Evolutionary conservation across 64 coral and sea anemone genomes (phyloP).

Genomic region (Stichodactyla mertensii): DNA sequence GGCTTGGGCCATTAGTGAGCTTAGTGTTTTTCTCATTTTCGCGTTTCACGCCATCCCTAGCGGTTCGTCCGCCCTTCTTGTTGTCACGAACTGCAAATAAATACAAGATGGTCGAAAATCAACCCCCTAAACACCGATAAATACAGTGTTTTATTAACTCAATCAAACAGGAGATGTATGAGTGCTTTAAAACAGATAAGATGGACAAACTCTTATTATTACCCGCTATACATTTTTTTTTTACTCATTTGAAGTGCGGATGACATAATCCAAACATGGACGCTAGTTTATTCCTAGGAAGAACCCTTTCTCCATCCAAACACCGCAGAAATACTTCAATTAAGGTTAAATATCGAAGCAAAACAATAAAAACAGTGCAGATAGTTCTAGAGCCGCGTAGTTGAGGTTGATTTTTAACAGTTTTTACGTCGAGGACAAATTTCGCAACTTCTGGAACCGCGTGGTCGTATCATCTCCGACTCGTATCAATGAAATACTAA

Average conservation of each 20-base stretch:
- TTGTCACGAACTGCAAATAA: conserved; percentile 21
- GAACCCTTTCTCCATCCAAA: not conserved
- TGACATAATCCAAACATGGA: conserved; percentile 9
- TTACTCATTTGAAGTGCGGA: not conserved
- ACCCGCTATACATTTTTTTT: not conserved
- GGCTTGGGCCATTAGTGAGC: conserved; percentile 41
- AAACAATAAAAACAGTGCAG: not conserved
- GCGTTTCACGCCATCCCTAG: conserved; percentile 36
- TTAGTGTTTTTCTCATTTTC: conserved; percentile 67
- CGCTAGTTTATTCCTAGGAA: not conserved
- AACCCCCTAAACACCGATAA: not conserved
- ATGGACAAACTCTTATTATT: not conserved
- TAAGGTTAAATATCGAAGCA: not conserved
- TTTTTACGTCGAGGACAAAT: not conserved
- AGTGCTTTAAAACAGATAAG: not conserved
- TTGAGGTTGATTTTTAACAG: not conserved
- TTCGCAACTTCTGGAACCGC: not conserved
- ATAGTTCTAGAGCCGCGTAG: not conserved
- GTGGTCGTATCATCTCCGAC: not conserved
- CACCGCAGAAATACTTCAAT: not conserved
- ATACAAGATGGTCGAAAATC: not conserved
- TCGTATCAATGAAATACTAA: conserved; percentile 8
- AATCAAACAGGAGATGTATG: not conserved
- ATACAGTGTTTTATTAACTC: not conserved
- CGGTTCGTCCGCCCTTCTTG: conserved; percentile 29